phyloP scores from a whole-genome alignment of 2,113 vertebrate genomes.

The Puma concolor region DNA sequence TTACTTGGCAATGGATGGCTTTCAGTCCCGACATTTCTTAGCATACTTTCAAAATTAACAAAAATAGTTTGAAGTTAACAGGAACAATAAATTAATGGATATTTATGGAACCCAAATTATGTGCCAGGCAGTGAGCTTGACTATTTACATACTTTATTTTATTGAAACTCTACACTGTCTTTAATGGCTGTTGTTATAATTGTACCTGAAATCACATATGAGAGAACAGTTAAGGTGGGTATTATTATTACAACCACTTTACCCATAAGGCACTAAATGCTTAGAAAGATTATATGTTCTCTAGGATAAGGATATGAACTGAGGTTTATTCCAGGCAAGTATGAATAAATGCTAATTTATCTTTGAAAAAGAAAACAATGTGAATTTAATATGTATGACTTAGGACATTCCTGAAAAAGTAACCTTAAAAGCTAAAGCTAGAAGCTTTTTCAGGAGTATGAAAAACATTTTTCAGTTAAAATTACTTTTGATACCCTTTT shows the following conservation, averaged over 20 bases:
- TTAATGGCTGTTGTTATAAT: background rate
- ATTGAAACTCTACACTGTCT: background rate
- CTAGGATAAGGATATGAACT: background rate
- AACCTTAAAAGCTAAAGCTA: background rate
- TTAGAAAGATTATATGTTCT: background rate
- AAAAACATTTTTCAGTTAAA: slow-evolving; percentile 40
- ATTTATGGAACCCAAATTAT: background rate
- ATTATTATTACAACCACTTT: background rate
- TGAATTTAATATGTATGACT: background rate
- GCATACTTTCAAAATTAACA: slow-evolving; percentile 55
- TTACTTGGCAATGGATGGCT: background rate
- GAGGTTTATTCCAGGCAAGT: background rate
- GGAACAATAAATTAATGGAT: background rate
- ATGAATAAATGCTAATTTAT: background rate
- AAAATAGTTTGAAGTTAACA: slow-evolving; percentile 44
- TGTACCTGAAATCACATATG: background rate
- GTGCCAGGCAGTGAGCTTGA: background rate
- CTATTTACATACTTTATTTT: background rate
- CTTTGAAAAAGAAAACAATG: background rate
- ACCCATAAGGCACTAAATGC: background rate
- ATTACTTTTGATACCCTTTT: background rate
- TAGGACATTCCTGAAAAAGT: background rate
- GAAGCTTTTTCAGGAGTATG: background rate
- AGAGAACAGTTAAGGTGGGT: background rate
- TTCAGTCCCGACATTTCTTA: slow-evolving; percentile 3